Conservation (phyloP, 1,140 invertebrate species). For the Drosophila micromelanica region DNA sequence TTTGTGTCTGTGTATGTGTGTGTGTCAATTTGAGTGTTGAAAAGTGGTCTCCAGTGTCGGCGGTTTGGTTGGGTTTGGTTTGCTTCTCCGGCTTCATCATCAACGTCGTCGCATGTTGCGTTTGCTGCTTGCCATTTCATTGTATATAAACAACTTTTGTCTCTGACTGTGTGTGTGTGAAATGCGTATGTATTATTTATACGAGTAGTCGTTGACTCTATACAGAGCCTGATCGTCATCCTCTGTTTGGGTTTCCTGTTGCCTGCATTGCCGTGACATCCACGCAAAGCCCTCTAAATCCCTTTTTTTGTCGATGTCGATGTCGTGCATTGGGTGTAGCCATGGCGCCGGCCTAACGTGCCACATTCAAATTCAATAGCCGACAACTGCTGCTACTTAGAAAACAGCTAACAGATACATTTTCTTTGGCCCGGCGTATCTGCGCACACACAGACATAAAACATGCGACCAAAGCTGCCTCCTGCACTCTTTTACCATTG, state of each 20-base stretch:
- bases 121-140: slow-evolving; percentile 65
- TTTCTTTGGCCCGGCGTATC: slow-evolving; percentile 12
- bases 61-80: slow-evolving; percentile 62
- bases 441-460: background rate
- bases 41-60: slow-evolving; percentile 79
- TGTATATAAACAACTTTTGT: slow-evolving; percentile 58
- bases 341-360: slow-evolving; percentile 18
- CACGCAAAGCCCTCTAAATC: slow-evolving; percentile 8
- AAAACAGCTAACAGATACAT: slow-evolving; percentile 47
- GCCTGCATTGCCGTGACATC: background rate
- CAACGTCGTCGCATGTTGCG: slow-evolving; percentile 46
- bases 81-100: slow-evolving; percentile 36
- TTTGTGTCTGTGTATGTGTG: slow-evolving; percentile 32
- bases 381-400: slow-evolving; percentile 50
- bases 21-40: slow-evolving; percentile 81
- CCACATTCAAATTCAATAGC: slow-evolving; percentile 69
- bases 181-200: slow-evolving; percentile 68
- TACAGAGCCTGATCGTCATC: slow-evolving; percentile 12
- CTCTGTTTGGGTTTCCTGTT: slow-evolving; percentile 17
- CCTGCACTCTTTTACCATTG: background rate
- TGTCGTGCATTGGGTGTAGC: slow-evolving; percentile 9
- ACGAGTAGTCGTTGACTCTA: background rate
- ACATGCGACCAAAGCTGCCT: background rate
- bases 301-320: slow-evolving; percentile 16
- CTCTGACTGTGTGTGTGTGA: slow-evolving; percentile 25